Evolutionary conservation across 1,140 invertebrate species (phyloP), one percentile per base, ranked within the genome.

Genomic region (Ephestia elutella): DNA sequence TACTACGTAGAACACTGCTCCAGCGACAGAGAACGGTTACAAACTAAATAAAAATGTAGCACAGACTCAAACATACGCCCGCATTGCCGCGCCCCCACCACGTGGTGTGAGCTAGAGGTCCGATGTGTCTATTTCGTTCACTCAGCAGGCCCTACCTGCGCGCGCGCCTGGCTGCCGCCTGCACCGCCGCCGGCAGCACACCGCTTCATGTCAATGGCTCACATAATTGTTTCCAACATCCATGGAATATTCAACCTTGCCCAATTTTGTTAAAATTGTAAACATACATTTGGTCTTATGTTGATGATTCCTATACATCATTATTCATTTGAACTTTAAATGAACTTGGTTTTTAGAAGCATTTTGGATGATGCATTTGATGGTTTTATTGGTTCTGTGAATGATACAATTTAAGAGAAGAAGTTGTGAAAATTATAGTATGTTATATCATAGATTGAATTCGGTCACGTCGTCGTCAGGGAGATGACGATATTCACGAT

Each of bases 11-110:
- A 49, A 55, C 58, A 30, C 59, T 62, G 60, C 55, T 60, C 58
- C 59, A 56, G 54, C 70, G 62, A 57, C 63, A 65, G 62, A 68
- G 76, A 78, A 75, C 78, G 76, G 77, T 80, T 80, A 79, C 72
- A 80, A 82, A 88, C 86, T 88, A 80, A 87, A 86, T 86, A 88
- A 86, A 87, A 86, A 88, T 86, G 83, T 87, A 86, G 80, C 80
- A 80, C 79, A 79, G 71, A 66, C 78, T 58, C 70, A 81, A n/a
- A 80, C 75, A 66, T 66, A 80, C 82, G 75, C 80, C 78, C 76
- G 76, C 79, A 73, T 70, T 57, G 63, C 64, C 62, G 67, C 65
- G 70, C 70, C 82, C 80, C 86, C 84, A 84, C 83, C 82, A 83
- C 73, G 76, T 79, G 83, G 74, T 78, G 73, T 19, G 70, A 81